Conservation (phyloP, 2,797 vertebrate genomes). For the Microtus obscurus region DNA sequence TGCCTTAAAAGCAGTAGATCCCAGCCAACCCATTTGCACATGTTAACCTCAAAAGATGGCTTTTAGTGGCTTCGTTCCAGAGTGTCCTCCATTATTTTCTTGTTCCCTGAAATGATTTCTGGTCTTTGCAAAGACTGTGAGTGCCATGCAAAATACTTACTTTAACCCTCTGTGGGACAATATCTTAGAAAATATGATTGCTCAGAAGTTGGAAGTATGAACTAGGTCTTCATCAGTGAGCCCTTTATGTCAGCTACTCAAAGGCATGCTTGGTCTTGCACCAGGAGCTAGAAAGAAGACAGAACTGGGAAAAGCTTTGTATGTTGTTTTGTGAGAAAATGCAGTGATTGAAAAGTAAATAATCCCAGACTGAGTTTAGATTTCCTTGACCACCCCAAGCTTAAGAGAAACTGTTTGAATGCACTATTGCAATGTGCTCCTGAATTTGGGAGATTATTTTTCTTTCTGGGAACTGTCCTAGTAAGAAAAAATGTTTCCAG, state of each 20-base stretch:
- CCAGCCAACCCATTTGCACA: slow-evolving; percentile 69
- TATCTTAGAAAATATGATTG: slow-evolving; percentile 49
- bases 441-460: background rate
- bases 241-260: slow-evolving; percentile 18
- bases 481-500: slow-evolving; percentile 29
- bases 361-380: slow-evolving; percentile 16
- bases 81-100: slow-evolving; percentile 68
- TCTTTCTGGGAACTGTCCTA: slow-evolving; percentile 42
- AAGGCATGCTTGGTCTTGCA: slow-evolving; percentile 43
- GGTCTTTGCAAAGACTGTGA: slow-evolving; percentile 47
- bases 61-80: slow-evolving; percentile 75
- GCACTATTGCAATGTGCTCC: background rate
- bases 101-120: slow-evolving; percentile 71
- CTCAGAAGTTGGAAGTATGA: slow-evolving; percentile 40
- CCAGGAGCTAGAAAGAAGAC: slow-evolving; percentile 45
- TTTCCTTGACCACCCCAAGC: background rate
- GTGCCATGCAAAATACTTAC: slow-evolving; percentile 70
- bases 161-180: slow-evolving; percentile 37
- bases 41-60: slow-evolving; percentile 71
- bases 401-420: slow-evolving; percentile 1
- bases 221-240: slow-evolving; percentile 30
- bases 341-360: background rate
- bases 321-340: slow-evolving; percentile 56
- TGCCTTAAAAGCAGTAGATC: slow-evolving; percentile 64
- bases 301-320: slow-evolving; percentile 38